Evolutionary conservation across 2,888 invertebrate species (phyloP).

Genomic region (Polyploca ridens): DNA sequence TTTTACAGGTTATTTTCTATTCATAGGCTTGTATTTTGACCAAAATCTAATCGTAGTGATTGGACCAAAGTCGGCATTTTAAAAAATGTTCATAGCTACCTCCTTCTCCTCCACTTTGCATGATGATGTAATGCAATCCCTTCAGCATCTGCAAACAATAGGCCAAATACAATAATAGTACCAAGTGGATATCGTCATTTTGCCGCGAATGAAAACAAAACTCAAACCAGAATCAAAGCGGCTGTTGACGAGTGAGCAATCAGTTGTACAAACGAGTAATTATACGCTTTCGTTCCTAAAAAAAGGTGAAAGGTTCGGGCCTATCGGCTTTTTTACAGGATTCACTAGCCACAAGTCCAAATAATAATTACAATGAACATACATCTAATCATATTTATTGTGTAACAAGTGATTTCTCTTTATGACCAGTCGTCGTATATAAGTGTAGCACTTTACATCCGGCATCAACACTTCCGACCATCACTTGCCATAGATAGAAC

Average conservation of each 20-base stretch:
- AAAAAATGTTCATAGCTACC: too few relatives aligned
- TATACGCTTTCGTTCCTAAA: conserved; percentile 32
- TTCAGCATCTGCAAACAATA: conserved; percentile 45
- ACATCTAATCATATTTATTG: conserved; percentile 44
- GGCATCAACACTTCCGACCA: conserved; percentile 44
- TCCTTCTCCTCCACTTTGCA: too few relatives aligned
- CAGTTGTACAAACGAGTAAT: conserved; percentile 30
- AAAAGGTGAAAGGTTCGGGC: conserved; percentile 45
- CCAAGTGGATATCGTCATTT: conserved; percentile 45
- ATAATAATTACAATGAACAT: conserved; percentile 42
- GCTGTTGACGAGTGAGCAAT: conserved; percentile 20
- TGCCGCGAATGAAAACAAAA: conserved; percentile 23
- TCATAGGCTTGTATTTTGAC: too few relatives aligned
- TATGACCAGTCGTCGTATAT: conserved; percentile 49
- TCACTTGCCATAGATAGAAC: conserved; percentile 30
- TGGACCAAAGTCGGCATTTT: too few relatives aligned
- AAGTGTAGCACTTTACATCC: conserved; percentile 47
- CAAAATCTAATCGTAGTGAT: too few relatives aligned
- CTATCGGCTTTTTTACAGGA: conserved; percentile 45
- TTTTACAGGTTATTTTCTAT: too few relatives aligned
- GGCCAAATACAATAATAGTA: conserved; percentile 37
- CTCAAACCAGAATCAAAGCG: conserved; percentile 15
- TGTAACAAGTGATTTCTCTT: conserved; percentile 52
- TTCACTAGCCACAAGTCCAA: conserved; percentile 32
- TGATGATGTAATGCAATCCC: conserved; percentile 36